phyloP scores from a whole-genome alignment of 2,113 vertebrate species.

The Thalassoma bifasciatum region DNA sequence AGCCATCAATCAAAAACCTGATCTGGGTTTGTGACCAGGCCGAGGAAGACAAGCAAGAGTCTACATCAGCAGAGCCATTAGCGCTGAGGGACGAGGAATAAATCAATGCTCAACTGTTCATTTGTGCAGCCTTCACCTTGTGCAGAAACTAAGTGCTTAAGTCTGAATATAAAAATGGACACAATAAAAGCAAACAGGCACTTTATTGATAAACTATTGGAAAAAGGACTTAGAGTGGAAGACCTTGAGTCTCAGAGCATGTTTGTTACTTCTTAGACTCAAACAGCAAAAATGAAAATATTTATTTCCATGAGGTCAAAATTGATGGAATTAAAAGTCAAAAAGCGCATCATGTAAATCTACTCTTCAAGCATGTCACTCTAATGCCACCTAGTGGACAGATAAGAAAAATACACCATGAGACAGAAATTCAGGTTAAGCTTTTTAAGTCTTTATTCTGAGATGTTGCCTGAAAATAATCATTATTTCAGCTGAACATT shows the following conservation, averaged over 20 bases:
- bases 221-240: slow-evolving; percentile 46
- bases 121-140: slow-evolving; percentile 82
- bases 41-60: slow-evolving; percentile 69
- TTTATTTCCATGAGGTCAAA: neutral
- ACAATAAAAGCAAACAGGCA: slow-evolving; percentile 57
- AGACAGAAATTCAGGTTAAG: neutral
- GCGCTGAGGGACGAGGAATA: slow-evolving; percentile 79
- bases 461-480: slow-evolving; percentile 24
- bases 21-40: slow-evolving; percentile 34
- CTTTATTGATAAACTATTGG: slow-evolving; percentile 76
- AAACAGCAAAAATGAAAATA: slow-evolving; percentile 4
- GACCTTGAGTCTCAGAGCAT: slow-evolving; percentile 43
- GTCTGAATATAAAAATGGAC: slow-evolving; percentile 55
- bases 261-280: slow-evolving; percentile 27
- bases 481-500: slow-evolving; percentile 1
- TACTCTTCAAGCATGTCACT: neutral
- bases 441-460: neutral
- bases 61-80: slow-evolving; percentile 86
- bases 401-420: neutral
- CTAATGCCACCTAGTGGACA: slow-evolving; percentile 69
- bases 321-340: neutral
- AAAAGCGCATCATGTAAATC: neutral
- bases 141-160: slow-evolving; percentile 78
- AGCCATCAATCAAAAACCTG: slow-evolving; percentile 27
- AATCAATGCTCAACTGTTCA: slow-evolving; percentile 89